Base-by-base conservation (phyloP, 2,888 invertebrate species). In the Andrena hattorfiana region DNA sequence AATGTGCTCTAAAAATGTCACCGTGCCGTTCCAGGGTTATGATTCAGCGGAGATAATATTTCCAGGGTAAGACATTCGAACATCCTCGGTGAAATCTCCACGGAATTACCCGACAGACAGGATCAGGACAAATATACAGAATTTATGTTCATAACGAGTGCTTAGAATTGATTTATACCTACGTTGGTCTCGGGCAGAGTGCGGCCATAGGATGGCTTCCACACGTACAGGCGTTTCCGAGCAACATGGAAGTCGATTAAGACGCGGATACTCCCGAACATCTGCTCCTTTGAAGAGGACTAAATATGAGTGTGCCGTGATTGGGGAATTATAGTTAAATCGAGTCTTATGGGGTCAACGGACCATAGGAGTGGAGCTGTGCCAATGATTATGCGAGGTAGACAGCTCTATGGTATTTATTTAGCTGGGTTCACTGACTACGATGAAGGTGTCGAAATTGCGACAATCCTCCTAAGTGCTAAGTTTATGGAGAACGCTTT, bases 131-230 rank as follows among this genome's bases (percentile, higher is more conserved):
- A 79, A 78, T 56, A 79, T 10, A 26, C 63, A n/a, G 32, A 59
- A 67, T 81, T 81, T 80, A 72, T 42, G 72, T 67, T 63, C 63
- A 28, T 69, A 51, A 30, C 51, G 51, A 30, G 49, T 62, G 63
- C 60, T 79, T 77, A 56, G 77, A 48, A 26, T 56, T 79, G 79
- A 79, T 79, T 79, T 79, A 79, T 56, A 30, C 23, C 42, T 16
- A 16, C 42, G 77, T 23, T 54, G 13, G 20, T 28, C 32, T 23
- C 23, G 13, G 32, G 6, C 16, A 56, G 67, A 32, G 26, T 32
- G 28, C 26, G 30, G n/a, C 49, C 20, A 67, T 28, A 16, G 51
- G 42, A 28, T 35, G 28, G 48, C 13, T 28, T 51, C 23, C 42
- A 32, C 62, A 13, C 51, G 32, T n/a, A 3, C 2, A 30, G 60